Evolutionary conservation across 2,888 invertebrate genomes (phyloP), one percentile per base, ranked within the genome.

Genomic region (Horisme vitalbata): DNA sequence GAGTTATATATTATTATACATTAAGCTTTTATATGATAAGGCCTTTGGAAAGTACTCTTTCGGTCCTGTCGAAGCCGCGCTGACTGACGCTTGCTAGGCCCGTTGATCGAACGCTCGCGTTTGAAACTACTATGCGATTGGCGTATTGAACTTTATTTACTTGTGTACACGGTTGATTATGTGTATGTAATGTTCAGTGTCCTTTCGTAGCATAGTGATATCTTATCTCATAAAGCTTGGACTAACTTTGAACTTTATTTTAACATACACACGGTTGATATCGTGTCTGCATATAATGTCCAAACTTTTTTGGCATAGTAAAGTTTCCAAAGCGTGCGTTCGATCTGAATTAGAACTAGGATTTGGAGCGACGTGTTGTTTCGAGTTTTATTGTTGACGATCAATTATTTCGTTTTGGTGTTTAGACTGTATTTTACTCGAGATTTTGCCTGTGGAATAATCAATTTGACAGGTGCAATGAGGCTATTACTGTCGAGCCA

Each of bases 1-100:
- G 63, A 70, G 65, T 69, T 71, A 71, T 69, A 73, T 68, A 71
- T 63, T 63, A 62, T 53, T 59, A 69, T 54, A 52, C 46, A 52
- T 54, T 56, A 59, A 70, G 72, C 72, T 71, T 71, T 68, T 68
- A 71, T 69, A 68, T 60, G 35, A 31, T 60, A 59, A 59, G 57
- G 51, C 61, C 55, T 57, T 51, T 30, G 49, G 50, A 49, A 43
- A 44, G 38, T 52, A 50, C 34, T 49, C 50, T 30, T 23, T 35
- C 35, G 41, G 46, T 41, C 41, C 36, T 41, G 47, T 35, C 14
- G 21, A 32, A 30, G 44, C 48, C 48, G 48, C 48, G 44, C 49
- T 49, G 49, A 49, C 44, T 49, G 49, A 44, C 39, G 34, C 59
- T 50, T 55, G 52, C 52, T 63, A 63, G 58, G 59, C 63, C 59